These are phyloP conservation scores for Cyprinus carpio DNA, from an alignment of 2,113 vertebrate species.

Conservation along the genomic window DNA sequence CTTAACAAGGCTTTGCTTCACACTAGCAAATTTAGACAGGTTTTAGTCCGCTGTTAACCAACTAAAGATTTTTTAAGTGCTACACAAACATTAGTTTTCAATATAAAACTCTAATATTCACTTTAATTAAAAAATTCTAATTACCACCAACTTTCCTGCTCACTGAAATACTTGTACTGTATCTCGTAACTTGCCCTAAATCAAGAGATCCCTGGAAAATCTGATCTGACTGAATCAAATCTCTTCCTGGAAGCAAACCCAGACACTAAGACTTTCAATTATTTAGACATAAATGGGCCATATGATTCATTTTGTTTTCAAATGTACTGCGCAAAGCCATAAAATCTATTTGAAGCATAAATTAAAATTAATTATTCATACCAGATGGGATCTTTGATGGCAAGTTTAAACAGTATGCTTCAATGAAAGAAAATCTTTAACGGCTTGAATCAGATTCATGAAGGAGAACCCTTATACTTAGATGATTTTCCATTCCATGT, in stretches of 20 bases:
- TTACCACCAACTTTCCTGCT: not conserved
- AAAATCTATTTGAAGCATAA: slow-evolving; percentile 18
- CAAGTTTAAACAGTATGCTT: not conserved
- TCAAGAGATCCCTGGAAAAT: slow-evolving; percentile 26
- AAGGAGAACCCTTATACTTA: not conserved
- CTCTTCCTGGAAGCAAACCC: slow-evolving; percentile 27
- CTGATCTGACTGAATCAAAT: slow-evolving; percentile 26
- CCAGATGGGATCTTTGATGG: not conserved
- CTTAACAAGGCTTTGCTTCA: slow-evolving; percentile 18
- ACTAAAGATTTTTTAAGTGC: not conserved
- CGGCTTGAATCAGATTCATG: too few species aligned
- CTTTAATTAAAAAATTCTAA: not conserved
- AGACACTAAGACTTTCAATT: slow-evolving; percentile 32
- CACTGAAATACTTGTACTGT: not conserved
- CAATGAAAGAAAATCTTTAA: slow-evolving; percentile 15
- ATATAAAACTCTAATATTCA: not conserved
- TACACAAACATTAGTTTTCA: not conserved
- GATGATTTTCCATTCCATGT: not conserved
- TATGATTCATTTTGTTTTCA: not conserved
- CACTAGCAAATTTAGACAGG: not conserved
- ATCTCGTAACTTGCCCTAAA: not conserved
- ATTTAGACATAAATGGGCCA: slow-evolving; percentile 12
- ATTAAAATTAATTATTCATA: not conserved
- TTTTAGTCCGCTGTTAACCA: not conserved
- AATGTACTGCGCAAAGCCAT: slow-evolving; percentile 3